Conservation (phyloP, 2,113 vertebrate genomes). For the Lepisosteus oculatus region DNA sequence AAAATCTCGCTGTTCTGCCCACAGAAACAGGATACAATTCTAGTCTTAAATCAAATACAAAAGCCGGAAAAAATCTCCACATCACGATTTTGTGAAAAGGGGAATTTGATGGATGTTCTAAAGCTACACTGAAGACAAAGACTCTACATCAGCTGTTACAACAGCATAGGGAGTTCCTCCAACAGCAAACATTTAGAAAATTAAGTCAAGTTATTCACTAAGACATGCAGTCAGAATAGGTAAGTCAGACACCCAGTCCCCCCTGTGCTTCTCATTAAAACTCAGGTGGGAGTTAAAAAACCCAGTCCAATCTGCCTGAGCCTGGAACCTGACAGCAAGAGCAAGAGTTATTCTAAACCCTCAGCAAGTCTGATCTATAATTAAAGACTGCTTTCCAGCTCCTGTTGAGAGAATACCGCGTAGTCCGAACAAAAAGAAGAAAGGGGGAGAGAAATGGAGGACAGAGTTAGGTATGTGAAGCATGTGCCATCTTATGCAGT, state of each 20-base stretch:
- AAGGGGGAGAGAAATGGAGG: not conserved
- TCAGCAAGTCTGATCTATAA: constrained; percentile 24
- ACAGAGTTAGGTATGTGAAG: not conserved
- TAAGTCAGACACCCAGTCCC: constrained; percentile 25
- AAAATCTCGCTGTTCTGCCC: too few relatives aligned
- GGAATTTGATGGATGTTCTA: constrained; percentile 1
- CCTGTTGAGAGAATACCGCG: not conserved
- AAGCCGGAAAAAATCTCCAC: not conserved
- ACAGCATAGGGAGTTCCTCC: not conserved
- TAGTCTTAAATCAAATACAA: constrained; percentile 9
- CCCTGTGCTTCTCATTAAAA: constrained; percentile 37
- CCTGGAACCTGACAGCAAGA: constrained; percentile 10
- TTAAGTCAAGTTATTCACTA: constrained; percentile 5
- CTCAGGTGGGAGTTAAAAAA: constrained; percentile 32
- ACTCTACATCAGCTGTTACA: not conserved
- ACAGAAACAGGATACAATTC: not conserved
- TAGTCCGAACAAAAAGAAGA: not conserved
- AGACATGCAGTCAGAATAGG: constrained; percentile 11
- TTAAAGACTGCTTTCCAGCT: constrained; percentile 21
- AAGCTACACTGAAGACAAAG: constrained; percentile 7
- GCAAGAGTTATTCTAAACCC: constrained; percentile 19
- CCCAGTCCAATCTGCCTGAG: constrained; percentile 2
- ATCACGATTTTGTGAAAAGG: not conserved
- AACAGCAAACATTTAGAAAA: not conserved
- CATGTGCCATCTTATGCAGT: constrained; percentile 21